Percentiles rank a stretch among this genome's conserved stretches.
These are phyloP conservation scores for Dastarcus helophoroides DNA, from an alignment of 2,888 invertebrate species.

Conservation along the genomic window DNA sequence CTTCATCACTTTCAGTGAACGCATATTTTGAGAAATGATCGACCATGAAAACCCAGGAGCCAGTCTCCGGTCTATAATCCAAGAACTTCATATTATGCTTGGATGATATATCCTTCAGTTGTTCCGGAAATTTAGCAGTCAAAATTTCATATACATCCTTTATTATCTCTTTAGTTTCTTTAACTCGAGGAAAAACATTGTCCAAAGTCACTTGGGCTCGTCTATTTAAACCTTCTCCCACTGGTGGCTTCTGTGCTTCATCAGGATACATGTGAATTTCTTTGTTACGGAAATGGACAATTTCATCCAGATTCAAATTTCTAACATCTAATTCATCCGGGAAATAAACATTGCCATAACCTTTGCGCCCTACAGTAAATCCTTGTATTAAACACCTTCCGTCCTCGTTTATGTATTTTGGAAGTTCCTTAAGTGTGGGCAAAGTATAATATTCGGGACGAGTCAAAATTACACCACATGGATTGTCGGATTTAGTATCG, in stretches of 20 bases:
- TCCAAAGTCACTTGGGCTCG: conserved; percentile 87
- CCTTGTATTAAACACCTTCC: conserved; percentile 75
- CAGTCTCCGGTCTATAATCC: conserved; percentile 90
- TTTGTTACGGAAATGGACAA: conserved; percentile 85
- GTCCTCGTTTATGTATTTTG: conserved; percentile 57
- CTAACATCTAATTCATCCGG: conserved; percentile 75
- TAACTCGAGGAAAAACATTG: conserved; percentile 88
- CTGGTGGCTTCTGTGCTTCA: conserved; percentile 72
- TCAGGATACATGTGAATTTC: conserved; percentile 94
- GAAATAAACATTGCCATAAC: conserved; percentile 85
- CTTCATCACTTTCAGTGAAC: conserved; percentile 74
- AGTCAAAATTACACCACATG: conserved; percentile 65
- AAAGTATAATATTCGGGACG: conserved; percentile 85
- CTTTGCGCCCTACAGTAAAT: conserved; percentile 78
- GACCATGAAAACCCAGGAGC: conserved; percentile 94
- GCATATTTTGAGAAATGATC: conserved; percentile 94
- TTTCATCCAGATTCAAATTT: conserved; percentile 74
- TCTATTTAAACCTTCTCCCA: conserved; percentile 78
- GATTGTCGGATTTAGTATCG: conserved; percentile 23
- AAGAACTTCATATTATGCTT: conserved; percentile 85
- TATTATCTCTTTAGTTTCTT: conserved; percentile 65
- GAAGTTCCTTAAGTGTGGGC: conserved; percentile 72
- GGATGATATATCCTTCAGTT: conserved; percentile 70
- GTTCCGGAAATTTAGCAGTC: conserved; percentile 75
- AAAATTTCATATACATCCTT: conserved; percentile 66